Conservation (phyloP, 2,113 vertebrate species). For the Takifugu flavidus region DNA sequence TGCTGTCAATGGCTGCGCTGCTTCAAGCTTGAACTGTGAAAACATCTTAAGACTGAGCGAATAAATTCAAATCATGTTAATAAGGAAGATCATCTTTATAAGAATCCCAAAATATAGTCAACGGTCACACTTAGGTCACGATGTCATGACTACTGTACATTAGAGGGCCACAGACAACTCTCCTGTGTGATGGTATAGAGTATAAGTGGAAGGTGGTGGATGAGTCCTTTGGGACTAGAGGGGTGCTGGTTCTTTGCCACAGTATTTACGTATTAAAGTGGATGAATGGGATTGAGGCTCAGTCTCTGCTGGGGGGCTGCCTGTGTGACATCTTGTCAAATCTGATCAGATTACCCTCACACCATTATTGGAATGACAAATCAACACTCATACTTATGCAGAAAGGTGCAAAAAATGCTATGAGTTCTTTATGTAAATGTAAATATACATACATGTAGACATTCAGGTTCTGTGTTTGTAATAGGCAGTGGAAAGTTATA, state of each 20-base stretch:
- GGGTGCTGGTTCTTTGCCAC: constrained; percentile 11
- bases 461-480: neutral
- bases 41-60: too few species aligned
- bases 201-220: neutral
- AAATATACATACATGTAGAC: neutral
- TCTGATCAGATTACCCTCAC: constrained; percentile 54
- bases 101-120: constrained; percentile 21
- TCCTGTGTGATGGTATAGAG: too few species aligned
- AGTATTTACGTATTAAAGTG: constrained; percentile 32
- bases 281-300: constrained; percentile 61
- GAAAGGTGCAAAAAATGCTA: neutral
- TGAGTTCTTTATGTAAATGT: too few species aligned
- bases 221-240: constrained; percentile 1
- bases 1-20: neutral
- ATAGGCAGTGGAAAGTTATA: too few species aligned
- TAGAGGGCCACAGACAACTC: constrained; percentile 7
- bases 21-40: neutral
- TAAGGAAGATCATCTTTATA: constrained; percentile 5
- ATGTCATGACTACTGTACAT: constrained; percentile 15
- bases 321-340: constrained; percentile 38
- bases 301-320: constrained; percentile 39
- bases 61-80: neutral
- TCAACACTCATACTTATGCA: constrained; percentile 26
- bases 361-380: constrained; percentile 59
- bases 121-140: constrained; percentile 1